Evolutionary conservation across 2,888 invertebrate genomes (phyloP).

Genomic region (Cheilosia pagana): DNA sequence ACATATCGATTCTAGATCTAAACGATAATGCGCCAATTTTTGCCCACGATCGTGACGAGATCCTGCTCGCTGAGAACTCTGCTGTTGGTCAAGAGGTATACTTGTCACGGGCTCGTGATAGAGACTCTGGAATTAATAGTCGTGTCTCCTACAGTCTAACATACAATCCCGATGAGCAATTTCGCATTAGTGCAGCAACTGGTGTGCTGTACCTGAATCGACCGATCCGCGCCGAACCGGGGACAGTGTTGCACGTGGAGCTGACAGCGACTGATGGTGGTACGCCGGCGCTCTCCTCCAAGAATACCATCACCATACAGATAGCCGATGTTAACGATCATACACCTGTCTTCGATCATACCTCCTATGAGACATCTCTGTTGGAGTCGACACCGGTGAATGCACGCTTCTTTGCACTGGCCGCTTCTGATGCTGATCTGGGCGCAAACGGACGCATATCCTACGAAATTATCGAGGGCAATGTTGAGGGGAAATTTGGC

Average conservation of each 20-base stretch:
- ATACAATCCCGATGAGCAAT: slow-evolving; percentile 91
- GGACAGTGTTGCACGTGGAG: slow-evolving; percentile 89
- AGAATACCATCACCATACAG: slow-evolving; percentile 88
- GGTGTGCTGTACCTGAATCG: slow-evolving; percentile 95
- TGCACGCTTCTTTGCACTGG: slow-evolving; percentile 93
- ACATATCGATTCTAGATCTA: slow-evolving; percentile 92
- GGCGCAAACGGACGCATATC: slow-evolving; percentile 91
- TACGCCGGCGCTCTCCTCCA: slow-evolving; percentile 89
- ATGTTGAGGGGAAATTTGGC: slow-evolving; percentile 93
- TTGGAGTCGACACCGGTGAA: slow-evolving; percentile 96
- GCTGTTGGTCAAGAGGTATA: slow-evolving; percentile 97
- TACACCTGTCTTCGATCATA: slow-evolving; percentile 96
- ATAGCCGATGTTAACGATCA: slow-evolving; percentile 97
- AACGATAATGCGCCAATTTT: slow-evolving; percentile 97
- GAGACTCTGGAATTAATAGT: slow-evolving; percentile 95
- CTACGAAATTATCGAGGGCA: slow-evolving; percentile 94
- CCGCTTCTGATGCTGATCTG: slow-evolving; percentile 94
- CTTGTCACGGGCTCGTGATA: slow-evolving; percentile 93
- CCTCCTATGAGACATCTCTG: slow-evolving; percentile 95
- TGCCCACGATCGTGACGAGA: slow-evolving; percentile 90
- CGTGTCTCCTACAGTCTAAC: slow-evolving; percentile 92
- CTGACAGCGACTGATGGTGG: slow-evolving; percentile 95
- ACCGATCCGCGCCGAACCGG: slow-evolving; percentile 90
- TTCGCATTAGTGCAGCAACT: slow-evolving; percentile 92
- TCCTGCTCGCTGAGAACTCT: slow-evolving; percentile 92